Percentiles rank a stretch among this genome's conserved stretches.
Conservation (phyloP, 2,888 invertebrate species). For the Antheraea yamamai region DNA sequence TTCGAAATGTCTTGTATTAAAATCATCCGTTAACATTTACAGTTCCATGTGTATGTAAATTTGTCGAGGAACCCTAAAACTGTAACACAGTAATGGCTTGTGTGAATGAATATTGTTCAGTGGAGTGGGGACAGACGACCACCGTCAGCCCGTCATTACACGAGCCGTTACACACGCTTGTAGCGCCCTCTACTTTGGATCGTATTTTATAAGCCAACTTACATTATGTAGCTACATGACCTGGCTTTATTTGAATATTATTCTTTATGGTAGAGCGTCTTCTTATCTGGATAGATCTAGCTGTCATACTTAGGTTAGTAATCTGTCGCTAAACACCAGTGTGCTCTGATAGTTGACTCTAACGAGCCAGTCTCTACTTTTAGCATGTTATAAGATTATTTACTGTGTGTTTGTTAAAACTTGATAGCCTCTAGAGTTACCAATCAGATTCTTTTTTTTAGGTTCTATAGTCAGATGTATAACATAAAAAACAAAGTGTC, state of each 20-base stretch:
- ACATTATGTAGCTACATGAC: neutral
- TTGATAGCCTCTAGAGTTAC: no score
- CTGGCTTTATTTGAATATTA: neutral
- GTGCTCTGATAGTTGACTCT: no score
- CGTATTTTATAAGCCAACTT: neutral
- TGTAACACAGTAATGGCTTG: neutral
- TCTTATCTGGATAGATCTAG: neutral
- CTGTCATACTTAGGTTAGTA: neutral
- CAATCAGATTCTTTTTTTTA: no score
- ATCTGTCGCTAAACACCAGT: no score
- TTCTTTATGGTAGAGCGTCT: neutral
- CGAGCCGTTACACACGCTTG: conserved; percentile 25
- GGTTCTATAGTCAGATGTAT: no score
- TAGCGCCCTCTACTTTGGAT: neutral
- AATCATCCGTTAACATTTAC: neutral
- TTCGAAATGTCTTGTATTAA: neutral
- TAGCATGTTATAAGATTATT: no score
- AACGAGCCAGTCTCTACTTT: no score
- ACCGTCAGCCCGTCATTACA: conserved; percentile 29
- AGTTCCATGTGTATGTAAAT: neutral
- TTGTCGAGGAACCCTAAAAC: neutral
- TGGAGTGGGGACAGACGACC: conserved; percentile 29
- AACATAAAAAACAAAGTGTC: no score
- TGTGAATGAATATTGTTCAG: conserved; percentile 25
- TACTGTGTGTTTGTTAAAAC: no score